phyloP scores from a whole-genome alignment of 2,113 vertebrate species.

The Coptodon rendalli region DNA sequence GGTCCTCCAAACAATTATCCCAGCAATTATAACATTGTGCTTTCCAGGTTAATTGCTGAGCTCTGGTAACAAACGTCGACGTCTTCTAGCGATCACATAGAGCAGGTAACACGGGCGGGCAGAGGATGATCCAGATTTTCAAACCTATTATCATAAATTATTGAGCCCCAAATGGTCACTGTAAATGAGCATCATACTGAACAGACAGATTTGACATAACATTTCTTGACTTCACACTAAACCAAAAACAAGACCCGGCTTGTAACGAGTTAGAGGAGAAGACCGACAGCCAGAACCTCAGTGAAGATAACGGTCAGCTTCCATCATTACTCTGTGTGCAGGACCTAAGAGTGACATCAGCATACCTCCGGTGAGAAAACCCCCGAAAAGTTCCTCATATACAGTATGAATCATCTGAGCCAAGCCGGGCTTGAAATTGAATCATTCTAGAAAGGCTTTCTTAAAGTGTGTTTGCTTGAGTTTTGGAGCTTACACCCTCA shows the following conservation, averaged over 20 bases:
- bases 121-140: background rate
- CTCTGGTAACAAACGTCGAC: background rate
- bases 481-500: background rate
- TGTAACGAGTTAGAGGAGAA: background rate
- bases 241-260: background rate
- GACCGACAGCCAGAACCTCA: background rate
- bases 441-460: background rate
- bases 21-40: background rate
- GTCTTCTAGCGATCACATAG: background rate
- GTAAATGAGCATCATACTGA: background rate
- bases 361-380: background rate
- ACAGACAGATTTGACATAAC: accelerated
- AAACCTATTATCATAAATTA: background rate
- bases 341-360: accelerated
- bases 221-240: background rate
- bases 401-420: accelerated
- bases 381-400: background rate
- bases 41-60: background rate
- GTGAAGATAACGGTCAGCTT: background rate
- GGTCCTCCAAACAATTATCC: background rate
- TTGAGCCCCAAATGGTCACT: background rate
- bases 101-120: background rate
- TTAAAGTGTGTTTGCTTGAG: background rate
- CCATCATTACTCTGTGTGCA: background rate
- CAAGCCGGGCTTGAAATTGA: background rate